These are phyloP conservation scores for Chelon labrosus DNA, from an alignment of 2,797 vertebrate genomes.

Conservation along the genomic window DNA sequence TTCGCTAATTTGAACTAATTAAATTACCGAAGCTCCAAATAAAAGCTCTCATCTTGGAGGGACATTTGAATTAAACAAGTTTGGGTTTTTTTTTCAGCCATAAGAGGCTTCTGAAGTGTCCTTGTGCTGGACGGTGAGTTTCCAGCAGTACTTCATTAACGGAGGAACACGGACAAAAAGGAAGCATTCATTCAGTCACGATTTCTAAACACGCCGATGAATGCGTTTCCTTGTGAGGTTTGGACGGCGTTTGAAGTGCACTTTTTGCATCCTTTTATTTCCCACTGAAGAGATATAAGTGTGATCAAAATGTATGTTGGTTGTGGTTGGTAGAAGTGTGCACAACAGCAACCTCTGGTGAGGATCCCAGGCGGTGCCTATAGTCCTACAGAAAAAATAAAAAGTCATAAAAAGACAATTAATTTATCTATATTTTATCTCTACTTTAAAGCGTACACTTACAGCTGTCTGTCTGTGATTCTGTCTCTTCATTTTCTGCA, in stretches of 20 bases:
- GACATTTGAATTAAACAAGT: background rate
- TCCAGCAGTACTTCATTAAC: background rate
- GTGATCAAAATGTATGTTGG: background rate
- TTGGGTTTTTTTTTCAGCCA: slow-evolving; percentile 22
- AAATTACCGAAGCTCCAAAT: slow-evolving; percentile 3
- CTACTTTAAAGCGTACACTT: background rate
- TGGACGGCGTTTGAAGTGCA: background rate
- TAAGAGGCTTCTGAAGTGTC: slow-evolving; percentile 40
- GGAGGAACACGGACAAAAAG: slow-evolving; percentile 7
- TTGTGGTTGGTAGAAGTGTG: background rate
- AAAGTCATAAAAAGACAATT: too few relatives aligned
- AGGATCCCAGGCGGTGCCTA: background rate
- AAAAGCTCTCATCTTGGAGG: slow-evolving; percentile 8
- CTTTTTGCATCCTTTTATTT: background rate
- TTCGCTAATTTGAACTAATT: background rate
- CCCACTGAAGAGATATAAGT: background rate
- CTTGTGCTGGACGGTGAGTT: slow-evolving; percentile 17
- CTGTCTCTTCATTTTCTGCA: background rate
- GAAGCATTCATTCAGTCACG: background rate
- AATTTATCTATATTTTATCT: background rate
- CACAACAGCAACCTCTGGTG: slow-evolving; percentile 49
- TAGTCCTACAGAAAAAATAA: background rate
- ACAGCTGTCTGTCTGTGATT: background rate
- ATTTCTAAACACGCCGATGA: background rate
- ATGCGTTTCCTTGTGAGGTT: background rate